Percentiles rank a stretch among this genome's conserved stretches.
These are phyloP conservation scores for Micronycteris hirsuta DNA, from an alignment of 2,113 vertebrate genomes.

Conservation along the genomic window DNA sequence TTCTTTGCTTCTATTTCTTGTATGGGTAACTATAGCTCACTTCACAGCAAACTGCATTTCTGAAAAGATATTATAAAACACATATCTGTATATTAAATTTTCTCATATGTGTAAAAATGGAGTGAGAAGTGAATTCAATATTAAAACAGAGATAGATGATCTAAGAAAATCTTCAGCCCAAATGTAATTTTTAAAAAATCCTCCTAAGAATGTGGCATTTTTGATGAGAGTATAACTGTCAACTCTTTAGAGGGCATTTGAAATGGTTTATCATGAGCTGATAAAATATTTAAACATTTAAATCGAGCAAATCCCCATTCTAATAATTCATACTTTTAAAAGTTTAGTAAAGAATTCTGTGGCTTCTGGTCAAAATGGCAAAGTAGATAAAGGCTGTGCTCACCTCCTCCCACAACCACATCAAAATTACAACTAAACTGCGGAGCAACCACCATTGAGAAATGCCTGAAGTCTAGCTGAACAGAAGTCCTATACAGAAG, in stretches of 20 bases:
- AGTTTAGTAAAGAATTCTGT: background rate
- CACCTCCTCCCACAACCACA: background rate
- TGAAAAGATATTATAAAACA: constrained; percentile 15
- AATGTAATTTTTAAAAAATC: background rate
- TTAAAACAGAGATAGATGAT: background rate
- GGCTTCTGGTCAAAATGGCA: background rate
- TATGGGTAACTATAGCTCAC: background rate
- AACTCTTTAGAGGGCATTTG: background rate
- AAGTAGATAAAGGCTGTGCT: background rate
- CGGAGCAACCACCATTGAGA: background rate
- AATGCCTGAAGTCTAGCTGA: background rate
- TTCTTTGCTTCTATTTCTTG: background rate
- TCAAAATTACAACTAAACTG: background rate
- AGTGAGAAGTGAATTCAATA: background rate
- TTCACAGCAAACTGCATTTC: background rate
- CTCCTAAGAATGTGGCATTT: background rate
- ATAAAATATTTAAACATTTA: background rate
- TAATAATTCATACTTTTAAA: background rate
- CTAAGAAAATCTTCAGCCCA: background rate
- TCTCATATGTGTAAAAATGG: background rate
- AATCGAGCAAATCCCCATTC: background rate
- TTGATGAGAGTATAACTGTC: background rate
- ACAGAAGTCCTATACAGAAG: background rate
- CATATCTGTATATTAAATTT: background rate
- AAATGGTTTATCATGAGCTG: background rate